Evolutionary conservation across 2,797 vertebrate species (phyloP).

Genomic region (Sebastes variabilis): DNA sequence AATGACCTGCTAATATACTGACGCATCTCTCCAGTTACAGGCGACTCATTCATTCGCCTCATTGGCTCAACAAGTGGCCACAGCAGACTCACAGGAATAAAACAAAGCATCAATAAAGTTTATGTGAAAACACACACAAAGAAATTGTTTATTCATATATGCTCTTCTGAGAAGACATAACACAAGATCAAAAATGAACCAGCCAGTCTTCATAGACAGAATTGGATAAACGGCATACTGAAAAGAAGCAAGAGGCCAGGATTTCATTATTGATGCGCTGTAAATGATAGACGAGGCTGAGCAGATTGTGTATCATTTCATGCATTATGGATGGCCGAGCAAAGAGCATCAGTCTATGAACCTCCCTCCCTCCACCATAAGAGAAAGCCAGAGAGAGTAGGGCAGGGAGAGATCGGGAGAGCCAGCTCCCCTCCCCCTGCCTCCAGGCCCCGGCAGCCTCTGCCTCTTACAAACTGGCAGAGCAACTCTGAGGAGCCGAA

Average conservation of each 20-base stretch:
- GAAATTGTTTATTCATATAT: not conserved
- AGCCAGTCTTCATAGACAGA: conserved; percentile 23
- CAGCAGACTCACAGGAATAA: not conserved
- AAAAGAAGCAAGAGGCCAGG: conserved; percentile 66
- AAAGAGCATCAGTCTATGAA: conserved; percentile 67
- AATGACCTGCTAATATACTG: not conserved
- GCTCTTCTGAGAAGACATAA: not conserved
- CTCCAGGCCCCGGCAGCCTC: conserved; percentile 20
- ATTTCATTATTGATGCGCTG: conserved; percentile 85
- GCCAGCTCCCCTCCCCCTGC: conserved; percentile 40
- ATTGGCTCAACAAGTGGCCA: conserved; percentile 25
- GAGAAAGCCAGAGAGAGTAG: conserved; percentile 55
- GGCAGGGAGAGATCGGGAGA: conserved; percentile 22
- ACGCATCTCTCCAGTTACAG: conserved; percentile 22
- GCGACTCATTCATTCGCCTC: not conserved
- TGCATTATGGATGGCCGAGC: conserved; percentile 81
- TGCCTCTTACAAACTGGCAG: conserved; percentile 45
- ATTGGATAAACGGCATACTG: conserved; percentile 60
- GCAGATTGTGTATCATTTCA: conserved; percentile 85
- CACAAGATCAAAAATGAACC: not conserved
- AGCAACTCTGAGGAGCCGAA: conserved; percentile 17
- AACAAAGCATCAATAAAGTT: not conserved
- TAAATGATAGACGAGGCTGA: conserved; percentile 87
- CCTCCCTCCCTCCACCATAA: conserved; percentile 39
- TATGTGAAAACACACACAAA: not conserved